phyloP scores from a whole-genome alignment of 92 coral and sea anemone genomes.

The Chrysogorgia sp. region DNA sequence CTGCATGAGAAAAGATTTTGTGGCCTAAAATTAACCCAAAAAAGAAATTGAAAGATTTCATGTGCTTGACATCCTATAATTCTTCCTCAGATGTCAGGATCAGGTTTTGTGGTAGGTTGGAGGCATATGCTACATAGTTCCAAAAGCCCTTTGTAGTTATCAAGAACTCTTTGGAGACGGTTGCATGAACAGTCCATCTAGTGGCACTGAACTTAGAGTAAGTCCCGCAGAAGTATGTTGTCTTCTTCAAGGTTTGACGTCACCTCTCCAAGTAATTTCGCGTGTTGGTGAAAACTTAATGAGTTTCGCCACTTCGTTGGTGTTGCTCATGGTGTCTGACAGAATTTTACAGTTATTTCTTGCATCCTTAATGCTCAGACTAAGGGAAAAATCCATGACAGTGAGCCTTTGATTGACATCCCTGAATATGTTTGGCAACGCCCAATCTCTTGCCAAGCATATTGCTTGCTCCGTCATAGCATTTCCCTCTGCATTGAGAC shows the following conservation, averaged over 20 bases:
- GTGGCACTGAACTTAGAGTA: constrained; percentile 56
- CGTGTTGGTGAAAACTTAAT: constrained; percentile 62
- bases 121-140: constrained; percentile 56
- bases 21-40: too few relatives aligned
- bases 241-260: neutral
- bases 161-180: constrained; percentile 53
- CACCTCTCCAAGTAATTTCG: constrained; percentile 48
- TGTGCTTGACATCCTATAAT: constrained; percentile 62
- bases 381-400: constrained; percentile 37
- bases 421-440: constrained; percentile 34
- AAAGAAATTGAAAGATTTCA: too few relatives aligned
- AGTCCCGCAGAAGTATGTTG: neutral
- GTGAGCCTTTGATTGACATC: constrained; percentile 50
- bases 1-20: too few relatives aligned
- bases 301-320: constrained; percentile 61
- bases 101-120: constrained; percentile 40
- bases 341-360: constrained; percentile 56
- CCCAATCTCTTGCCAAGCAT: too few relatives aligned
- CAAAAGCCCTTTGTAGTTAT: constrained; percentile 51
- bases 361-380: constrained; percentile 49
- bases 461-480: too few relatives aligned
- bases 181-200: constrained; percentile 66
- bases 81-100: constrained; percentile 58
- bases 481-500: too few relatives aligned
- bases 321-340: constrained; percentile 60